phyloP scores from a whole-genome alignment of 2,888 invertebrate species.

The Lissonota sp. region DNA sequence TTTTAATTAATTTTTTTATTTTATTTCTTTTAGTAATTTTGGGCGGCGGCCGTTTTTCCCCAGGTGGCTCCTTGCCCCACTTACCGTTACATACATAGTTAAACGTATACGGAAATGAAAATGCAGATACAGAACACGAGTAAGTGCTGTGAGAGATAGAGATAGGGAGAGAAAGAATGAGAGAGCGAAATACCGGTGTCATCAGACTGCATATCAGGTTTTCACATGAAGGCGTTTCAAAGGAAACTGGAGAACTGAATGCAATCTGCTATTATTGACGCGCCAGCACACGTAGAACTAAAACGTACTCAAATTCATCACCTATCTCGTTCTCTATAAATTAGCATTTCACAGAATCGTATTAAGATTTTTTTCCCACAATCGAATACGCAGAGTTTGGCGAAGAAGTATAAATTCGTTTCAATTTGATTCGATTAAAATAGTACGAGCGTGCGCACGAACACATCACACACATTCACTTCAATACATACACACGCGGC shows the following conservation, averaged over 20 bases:
- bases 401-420: constrained; percentile 27
- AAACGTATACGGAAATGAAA: constrained; percentile 35
- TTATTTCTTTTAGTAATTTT: too few relatives aligned
- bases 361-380: constrained; percentile 32
- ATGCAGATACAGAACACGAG: background rate
- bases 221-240: constrained; percentile 68
- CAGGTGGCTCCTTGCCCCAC: too few relatives aligned
- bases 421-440: constrained; percentile 44
- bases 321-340: constrained; percentile 29
- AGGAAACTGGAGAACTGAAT: constrained; percentile 64
- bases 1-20: too few relatives aligned
- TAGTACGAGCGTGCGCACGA: constrained; percentile 3
- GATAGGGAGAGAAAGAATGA: constrained; percentile 10
- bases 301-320: constrained; percentile 3
- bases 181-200: constrained; percentile 18
- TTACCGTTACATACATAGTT: background rate
- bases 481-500: background rate
- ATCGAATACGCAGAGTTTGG: constrained; percentile 1
- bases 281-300: constrained; percentile 12
- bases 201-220: constrained; percentile 65
- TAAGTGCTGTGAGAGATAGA: constrained; percentile 3
- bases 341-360: constrained; percentile 46
- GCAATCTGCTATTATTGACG: constrained; percentile 70
- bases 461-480: too few relatives aligned
- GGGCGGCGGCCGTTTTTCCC: too few relatives aligned